Evolutionary conservation across 2,888 invertebrate genomes (phyloP), one percentile per base, ranked within the genome.

Genomic region (Brachylomia viminalis): DNA sequence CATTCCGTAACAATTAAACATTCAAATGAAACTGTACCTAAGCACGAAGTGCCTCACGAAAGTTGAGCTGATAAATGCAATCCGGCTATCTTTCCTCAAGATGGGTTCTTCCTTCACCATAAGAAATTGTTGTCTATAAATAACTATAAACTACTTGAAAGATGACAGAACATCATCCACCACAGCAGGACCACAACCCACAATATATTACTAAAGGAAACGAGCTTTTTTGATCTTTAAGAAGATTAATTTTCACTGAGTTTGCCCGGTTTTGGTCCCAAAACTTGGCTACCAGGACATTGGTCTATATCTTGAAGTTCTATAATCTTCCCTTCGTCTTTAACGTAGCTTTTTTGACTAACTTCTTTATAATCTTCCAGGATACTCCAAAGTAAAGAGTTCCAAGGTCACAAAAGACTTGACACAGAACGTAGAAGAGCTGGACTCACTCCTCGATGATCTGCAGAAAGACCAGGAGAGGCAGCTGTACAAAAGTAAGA

Each of bases 401-500:
- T 91, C 94, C 0, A 95, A 95, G 81, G 95, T 91, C 77, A 95
- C 95, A 17, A 96, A 95, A 80, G 96, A 96, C 56, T 90, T 97
- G 86, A 93, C 95, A 6, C 97, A 98, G 90, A 98, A 98, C 90
- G 98, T 98, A 66, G 98, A 98, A 88, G 98, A 98, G 92, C 93
- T 98, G 90, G 98, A 98, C 92, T 97, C 98, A 0, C 94, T 98
- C 68, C 95, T 98, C 72, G 98, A 98, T 86, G 98, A 98, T 92
- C 94, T 98, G 88, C 98, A 98, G 90, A 95, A 94, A 82, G 97
- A 97, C 67, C 97, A 96, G 86, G 97, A 97, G 76, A 88, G 97
- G 73, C 96, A 96, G 90, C 92, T 96, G 2, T 96, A 96, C 83
- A 96, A 96, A 90, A 95, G 96, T 96, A 84, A 92, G 93, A 88